Percentiles rank a stretch among this genome's conserved stretches.
Evolutionary conservation across 1,140 invertebrate genomes (phyloP).

Genomic region (Lepidurus arcticus): DNA sequence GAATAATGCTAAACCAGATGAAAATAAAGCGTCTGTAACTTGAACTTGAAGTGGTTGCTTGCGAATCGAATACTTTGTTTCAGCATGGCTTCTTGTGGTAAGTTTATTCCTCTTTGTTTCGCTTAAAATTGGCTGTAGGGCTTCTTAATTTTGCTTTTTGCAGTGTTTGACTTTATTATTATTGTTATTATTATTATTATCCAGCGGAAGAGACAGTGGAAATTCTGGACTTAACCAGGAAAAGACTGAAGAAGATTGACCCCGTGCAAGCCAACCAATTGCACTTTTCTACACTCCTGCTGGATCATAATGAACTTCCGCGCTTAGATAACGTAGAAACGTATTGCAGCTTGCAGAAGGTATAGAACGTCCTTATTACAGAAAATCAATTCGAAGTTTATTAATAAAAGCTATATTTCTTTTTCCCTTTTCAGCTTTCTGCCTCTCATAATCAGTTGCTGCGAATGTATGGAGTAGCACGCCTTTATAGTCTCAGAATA

Average conservation of each 20-base stretch:
- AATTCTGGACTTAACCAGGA: slow-evolving; percentile 45
- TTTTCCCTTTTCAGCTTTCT: slow-evolving; percentile 59
- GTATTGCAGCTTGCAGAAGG: slow-evolving; percentile 71
- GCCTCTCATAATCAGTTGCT: slow-evolving; percentile 74
- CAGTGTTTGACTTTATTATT: not conserved
- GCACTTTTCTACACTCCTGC: slow-evolving; percentile 64
- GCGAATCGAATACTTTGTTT: not conserved
- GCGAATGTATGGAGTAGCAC: slow-evolving; percentile 77
- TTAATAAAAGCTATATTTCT: slow-evolving; percentile 25
- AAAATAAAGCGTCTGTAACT: not conserved
- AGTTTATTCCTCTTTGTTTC: not conserved
- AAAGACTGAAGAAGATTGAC: slow-evolving; percentile 46
- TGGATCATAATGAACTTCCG: slow-evolving; percentile 80
- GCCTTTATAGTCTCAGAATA: slow-evolving; percentile 67
- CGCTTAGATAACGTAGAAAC: slow-evolving; percentile 79
- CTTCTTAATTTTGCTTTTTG: not conserved
- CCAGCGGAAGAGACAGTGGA: not conserved
- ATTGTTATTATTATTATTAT: not conserved
- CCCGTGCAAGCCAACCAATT: slow-evolving; percentile 42
- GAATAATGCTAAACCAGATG: not conserved
- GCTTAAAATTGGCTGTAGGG: not conserved
- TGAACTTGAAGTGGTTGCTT: not conserved
- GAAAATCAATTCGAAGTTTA: slow-evolving; percentile 4
- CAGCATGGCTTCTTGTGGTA: not conserved
- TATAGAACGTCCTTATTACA: slow-evolving; percentile 43